Conservation (phyloP, 2,113 vertebrate species). For the Pluvianellus socialis region DNA sequence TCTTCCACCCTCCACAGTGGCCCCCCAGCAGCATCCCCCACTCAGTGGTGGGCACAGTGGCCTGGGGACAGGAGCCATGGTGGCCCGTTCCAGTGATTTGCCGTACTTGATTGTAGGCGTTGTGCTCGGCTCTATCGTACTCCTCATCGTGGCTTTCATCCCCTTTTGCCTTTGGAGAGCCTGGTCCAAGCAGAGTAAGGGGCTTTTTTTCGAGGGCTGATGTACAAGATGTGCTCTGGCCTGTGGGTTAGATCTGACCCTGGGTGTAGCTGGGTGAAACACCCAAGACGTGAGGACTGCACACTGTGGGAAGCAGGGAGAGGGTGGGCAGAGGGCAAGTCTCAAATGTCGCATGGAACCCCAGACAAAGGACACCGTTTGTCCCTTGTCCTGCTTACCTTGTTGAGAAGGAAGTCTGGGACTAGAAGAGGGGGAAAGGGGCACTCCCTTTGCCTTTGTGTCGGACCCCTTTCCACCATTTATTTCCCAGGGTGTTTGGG, state of each 20-base stretch:
- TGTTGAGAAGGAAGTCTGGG: neutral
- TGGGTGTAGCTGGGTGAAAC: neutral
- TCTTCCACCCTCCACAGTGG: constrained; percentile 73
- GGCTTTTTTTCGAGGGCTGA: neutral
- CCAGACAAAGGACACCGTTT: neutral
- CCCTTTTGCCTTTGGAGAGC: constrained; percentile 96
- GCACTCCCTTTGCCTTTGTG: neutral
- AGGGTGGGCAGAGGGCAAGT: neutral
- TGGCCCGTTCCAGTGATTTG: constrained; percentile 89
- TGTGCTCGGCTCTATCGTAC: constrained; percentile 88
- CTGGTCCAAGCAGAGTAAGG: constrained; percentile 97
- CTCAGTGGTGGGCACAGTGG: constrained; percentile 56
- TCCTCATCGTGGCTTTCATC: constrained; percentile 94
- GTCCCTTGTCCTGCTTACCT: neutral
- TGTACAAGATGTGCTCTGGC: neutral
- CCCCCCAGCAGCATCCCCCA: constrained; percentile 62
- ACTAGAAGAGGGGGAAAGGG: neutral
- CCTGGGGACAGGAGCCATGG: constrained; percentile 71
- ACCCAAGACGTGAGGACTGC: neutral
- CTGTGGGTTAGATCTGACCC: neutral
- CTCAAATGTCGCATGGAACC: neutral
- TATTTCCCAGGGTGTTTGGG: neutral
- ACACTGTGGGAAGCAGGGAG: neutral
- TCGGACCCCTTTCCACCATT: neutral
- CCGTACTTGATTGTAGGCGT: constrained; percentile 93